A percentile compares a stretch with the other conserved stretches of the same genome.
Evolutionary conservation across 2,797 vertebrate genomes (phyloP).

Genomic region (Acrossocheilus fasciatus): DNA sequence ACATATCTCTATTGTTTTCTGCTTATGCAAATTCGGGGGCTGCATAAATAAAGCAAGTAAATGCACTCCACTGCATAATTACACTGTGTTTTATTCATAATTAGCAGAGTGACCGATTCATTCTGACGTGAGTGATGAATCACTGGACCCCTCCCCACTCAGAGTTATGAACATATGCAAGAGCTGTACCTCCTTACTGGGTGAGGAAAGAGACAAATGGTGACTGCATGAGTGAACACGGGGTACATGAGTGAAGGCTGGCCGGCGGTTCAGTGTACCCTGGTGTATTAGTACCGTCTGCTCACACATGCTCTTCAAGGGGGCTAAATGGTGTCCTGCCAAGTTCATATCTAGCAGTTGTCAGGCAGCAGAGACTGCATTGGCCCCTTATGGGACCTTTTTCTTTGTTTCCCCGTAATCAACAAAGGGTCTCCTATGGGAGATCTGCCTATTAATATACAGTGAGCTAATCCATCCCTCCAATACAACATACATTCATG

Average conservation of each 20-base stretch:
- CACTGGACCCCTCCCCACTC: constrained; percentile 41
- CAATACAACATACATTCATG: constrained; percentile 28
- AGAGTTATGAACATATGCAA: constrained; percentile 31
- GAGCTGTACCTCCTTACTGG: constrained; percentile 37
- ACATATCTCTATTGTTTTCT: constrained; percentile 39
- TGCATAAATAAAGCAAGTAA: constrained; percentile 53
- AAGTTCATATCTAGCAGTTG: constrained; percentile 47
- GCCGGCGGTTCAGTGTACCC: constrained; percentile 27
- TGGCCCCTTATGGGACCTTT: constrained; percentile 40
- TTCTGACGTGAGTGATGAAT: constrained; percentile 59
- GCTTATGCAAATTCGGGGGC: constrained; percentile 34
- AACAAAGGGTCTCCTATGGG: constrained; percentile 44
- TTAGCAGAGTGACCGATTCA: constrained; percentile 60
- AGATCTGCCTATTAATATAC: constrained; percentile 46
- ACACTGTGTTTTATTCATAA: constrained; percentile 63
- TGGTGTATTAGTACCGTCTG: constrained; percentile 41
- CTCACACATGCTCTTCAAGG: constrained; percentile 51
- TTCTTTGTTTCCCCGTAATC: constrained; percentile 55
- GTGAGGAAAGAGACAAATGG: constrained; percentile 43
- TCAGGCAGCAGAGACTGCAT: constrained; percentile 40
- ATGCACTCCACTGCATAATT: constrained; percentile 60
- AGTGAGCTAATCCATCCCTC: constrained; percentile 39
- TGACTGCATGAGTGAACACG: constrained; percentile 39
- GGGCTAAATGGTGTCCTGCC: constrained; percentile 53
- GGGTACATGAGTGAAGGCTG: constrained; percentile 47